A percentile compares a stretch with the other conserved stretches of the same genome.
These are phyloP conservation scores for Trachelus tabidus DNA, from an alignment of 2,888 invertebrate species.

Conservation along the genomic window DNA sequence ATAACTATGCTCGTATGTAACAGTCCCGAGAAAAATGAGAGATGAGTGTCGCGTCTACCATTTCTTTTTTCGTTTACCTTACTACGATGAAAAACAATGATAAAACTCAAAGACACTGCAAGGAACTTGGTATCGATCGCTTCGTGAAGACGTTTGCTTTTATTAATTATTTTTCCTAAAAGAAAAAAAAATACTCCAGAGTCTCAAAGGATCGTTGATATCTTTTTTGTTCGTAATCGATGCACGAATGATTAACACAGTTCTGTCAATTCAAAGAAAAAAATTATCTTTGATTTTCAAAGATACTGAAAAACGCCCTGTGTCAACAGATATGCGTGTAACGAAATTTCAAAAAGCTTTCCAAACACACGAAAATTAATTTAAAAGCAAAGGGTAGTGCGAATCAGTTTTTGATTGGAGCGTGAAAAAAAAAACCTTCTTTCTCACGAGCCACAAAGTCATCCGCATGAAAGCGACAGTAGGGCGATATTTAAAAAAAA, in stretches of 20 bases:
- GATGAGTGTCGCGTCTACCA: neutral
- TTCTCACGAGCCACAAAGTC: neutral
- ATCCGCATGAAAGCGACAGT: neutral
- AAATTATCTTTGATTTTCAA: neutral
- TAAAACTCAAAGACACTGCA: neutral
- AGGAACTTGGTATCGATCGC: neutral
- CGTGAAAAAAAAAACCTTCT: neutral
- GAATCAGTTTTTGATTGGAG: neutral
- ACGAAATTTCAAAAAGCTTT: neutral
- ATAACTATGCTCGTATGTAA: conserved; percentile 5
- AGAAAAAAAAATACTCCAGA: neutral
- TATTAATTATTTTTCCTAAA: neutral
- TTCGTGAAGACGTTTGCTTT: neutral
- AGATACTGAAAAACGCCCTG: neutral
- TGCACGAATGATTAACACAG: neutral
- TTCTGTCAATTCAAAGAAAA: neutral
- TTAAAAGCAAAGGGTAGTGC: neutral
- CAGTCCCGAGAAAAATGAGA: neutral
- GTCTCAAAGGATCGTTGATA: neutral
- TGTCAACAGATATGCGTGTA: neutral
- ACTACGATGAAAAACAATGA: neutral
- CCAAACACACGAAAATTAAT: neutral
- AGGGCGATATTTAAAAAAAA: neutral
- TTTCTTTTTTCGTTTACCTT: neutral
- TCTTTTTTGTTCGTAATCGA: neutral